These are phyloP conservation scores for Plectrocnemia conspersa DNA, from an alignment of 1,140 invertebrate species.

Conservation along the genomic window DNA sequence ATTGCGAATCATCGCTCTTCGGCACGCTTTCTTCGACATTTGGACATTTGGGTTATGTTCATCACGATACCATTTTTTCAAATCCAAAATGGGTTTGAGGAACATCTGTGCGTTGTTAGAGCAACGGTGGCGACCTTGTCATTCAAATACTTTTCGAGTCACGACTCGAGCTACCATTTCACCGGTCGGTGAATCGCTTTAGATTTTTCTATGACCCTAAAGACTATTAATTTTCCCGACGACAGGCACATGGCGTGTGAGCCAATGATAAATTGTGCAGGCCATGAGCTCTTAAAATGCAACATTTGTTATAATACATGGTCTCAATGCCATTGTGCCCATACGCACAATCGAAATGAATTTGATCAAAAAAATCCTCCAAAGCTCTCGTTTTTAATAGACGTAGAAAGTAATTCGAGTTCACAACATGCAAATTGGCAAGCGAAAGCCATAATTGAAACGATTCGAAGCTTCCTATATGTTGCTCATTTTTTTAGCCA, in stretches of 20 bases:
- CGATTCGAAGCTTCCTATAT: conserved; percentile 3
- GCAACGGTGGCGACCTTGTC: conserved; percentile 19
- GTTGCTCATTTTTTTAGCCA: no score
- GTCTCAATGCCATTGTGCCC: no score
- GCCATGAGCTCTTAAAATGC: no score
- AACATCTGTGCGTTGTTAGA: conserved; percentile 12
- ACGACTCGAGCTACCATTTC: conserved; percentile 1
- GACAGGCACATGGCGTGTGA: no score
- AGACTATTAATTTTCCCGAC: no score
- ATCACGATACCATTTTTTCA: conserved; percentile 13
- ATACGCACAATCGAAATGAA: no score
- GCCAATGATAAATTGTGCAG: no score
- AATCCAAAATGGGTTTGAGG: conserved; percentile 12
- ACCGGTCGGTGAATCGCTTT: neutral
- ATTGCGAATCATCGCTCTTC: neutral
- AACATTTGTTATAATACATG: no score
- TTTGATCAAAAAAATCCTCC: no score
- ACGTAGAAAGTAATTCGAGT: no score
- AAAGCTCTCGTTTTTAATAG: no score
- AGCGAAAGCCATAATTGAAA: conserved; percentile 9
- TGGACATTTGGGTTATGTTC: conserved; percentile 12
- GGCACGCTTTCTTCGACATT: conserved; percentile 3
- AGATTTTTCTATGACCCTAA: neutral
- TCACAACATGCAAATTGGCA: no score
- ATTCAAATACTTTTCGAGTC: conserved; percentile 4